Evolutionary conservation across 2,888 invertebrate genomes (phyloP).

Genomic region (Napeogenes sylphis): DNA sequence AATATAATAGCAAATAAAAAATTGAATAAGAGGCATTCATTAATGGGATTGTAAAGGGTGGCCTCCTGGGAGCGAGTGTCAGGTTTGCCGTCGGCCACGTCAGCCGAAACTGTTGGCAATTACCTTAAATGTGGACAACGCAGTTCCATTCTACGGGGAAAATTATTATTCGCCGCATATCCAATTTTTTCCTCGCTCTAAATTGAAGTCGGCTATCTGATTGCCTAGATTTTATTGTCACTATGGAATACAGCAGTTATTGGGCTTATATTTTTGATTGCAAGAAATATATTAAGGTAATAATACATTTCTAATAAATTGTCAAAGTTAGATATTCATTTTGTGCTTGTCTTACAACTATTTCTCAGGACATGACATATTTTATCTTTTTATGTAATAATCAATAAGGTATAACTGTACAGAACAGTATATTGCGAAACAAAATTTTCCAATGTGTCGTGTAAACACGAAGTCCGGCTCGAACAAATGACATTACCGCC

Average conservation of each 20-base stretch:
- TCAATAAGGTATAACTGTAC: not conserved
- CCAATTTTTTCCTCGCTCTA: slow-evolving; percentile 66
- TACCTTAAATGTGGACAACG: slow-evolving; percentile 77
- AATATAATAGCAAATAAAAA: slow-evolving; percentile 47
- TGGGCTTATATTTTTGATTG: slow-evolving; percentile 13
- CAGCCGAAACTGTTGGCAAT: slow-evolving; percentile 74
- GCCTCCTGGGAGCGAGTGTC: slow-evolving; percentile 66
- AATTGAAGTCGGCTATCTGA: slow-evolving; percentile 61
- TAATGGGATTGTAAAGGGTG: slow-evolving; percentile 73
- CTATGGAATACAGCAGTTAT: slow-evolving; percentile 28
- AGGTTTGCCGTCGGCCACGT: slow-evolving; percentile 67
- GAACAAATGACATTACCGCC: slow-evolving; percentile 57
- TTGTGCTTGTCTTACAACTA: not conserved
- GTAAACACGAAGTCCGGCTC: slow-evolving; percentile 37
- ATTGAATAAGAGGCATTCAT: slow-evolving; percentile 71
- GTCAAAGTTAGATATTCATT: too few relatives aligned
- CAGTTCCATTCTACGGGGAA: slow-evolving; percentile 66
- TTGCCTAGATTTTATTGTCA: slow-evolving; percentile 53
- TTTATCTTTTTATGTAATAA: not conserved
- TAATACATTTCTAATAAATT: not conserved
- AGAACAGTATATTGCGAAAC: slow-evolving; percentile 30
- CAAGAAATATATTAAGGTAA: not conserved
- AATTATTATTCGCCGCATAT: slow-evolving; percentile 73
- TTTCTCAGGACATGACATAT: not conserved
- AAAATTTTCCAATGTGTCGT: slow-evolving; percentile 42